Conservation (phyloP, 2,888 invertebrate species). For the Himalopsyche japonica region DNA sequence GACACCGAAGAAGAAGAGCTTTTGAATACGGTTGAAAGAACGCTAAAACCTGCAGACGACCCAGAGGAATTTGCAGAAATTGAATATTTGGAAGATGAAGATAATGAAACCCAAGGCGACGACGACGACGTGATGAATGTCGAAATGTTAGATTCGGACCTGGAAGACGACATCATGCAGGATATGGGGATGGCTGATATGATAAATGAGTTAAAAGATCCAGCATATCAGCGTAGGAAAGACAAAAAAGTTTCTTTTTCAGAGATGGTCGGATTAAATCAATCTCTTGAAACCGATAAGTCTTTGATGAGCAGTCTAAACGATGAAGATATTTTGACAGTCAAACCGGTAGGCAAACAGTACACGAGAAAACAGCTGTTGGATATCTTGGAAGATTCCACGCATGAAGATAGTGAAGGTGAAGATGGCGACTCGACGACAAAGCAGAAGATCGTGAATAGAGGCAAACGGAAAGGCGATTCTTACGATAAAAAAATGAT, state of each 20-base stretch:
- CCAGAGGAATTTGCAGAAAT: not conserved
- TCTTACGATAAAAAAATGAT: not conserved
- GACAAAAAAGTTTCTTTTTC: not conserved
- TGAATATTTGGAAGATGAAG: not conserved
- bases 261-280: not conserved
- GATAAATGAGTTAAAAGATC: not conserved
- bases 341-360: slow-evolving; percentile 9
- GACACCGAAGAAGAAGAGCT: slow-evolving; percentile 15
- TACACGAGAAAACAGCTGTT: slow-evolving; percentile 34
- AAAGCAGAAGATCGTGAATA: not conserved
- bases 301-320: not conserved
- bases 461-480: not conserved
- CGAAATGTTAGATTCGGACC: slow-evolving; percentile 22
- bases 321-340: not conserved
- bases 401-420: slow-evolving; percentile 8
- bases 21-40: not conserved
- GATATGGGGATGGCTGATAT: not conserved
- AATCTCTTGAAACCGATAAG: not conserved
- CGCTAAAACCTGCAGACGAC: not conserved
- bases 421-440: not conserved
- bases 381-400: slow-evolving; percentile 27
- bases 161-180: slow-evolving; percentile 32
- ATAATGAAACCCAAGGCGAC: not conserved
- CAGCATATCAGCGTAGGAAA: not conserved
- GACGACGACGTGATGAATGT: slow-evolving; percentile 17